A percentile compares a stretch with the other conserved stretches of the same genome.
These are phyloP conservation scores for Zaprionus lineosus DNA, from an alignment of 2,888 invertebrate genomes.

Conservation along the genomic window DNA sequence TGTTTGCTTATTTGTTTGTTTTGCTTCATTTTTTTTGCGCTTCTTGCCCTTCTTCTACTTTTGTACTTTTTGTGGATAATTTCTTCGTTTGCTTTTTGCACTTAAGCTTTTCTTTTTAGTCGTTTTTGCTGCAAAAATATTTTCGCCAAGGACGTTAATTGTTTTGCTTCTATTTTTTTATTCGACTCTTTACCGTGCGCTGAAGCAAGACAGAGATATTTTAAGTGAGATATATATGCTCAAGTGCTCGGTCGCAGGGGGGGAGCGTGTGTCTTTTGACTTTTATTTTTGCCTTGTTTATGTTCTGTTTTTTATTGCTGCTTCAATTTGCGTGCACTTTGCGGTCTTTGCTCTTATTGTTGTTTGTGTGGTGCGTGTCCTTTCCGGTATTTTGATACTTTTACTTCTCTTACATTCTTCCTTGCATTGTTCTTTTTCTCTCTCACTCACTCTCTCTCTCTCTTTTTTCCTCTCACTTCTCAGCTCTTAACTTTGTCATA, in stretches of 20 bases:
- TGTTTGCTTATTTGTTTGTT: conserved; percentile 72
- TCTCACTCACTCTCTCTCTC: conserved; percentile 7
- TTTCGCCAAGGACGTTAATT: conserved; percentile 79
- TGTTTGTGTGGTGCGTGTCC: conserved; percentile 64
- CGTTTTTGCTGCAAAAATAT: conserved; percentile 62
- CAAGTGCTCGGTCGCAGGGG: not conserved
- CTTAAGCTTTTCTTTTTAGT: conserved; percentile 72
- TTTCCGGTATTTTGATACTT: conserved; percentile 63
- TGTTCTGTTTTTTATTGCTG: conserved; percentile 60
- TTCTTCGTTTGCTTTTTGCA: conserved; percentile 66
- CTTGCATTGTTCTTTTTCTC: conserved; percentile 7
- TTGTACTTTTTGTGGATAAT: conserved; percentile 51
- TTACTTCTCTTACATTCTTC: conserved; percentile 33
- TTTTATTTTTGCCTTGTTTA: conserved; percentile 71
- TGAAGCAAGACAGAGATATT: not conserved
- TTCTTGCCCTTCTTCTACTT: conserved; percentile 39
- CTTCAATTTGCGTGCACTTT: conserved; percentile 77
- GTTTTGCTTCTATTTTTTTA: conserved; percentile 78
- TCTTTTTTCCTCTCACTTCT: not conserved
- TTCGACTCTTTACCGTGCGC: conserved; percentile 30
- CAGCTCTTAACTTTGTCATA: conserved; percentile 43
- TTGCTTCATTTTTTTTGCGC: conserved; percentile 41
- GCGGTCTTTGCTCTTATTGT: conserved; percentile 38
- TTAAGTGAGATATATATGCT: not conserved
- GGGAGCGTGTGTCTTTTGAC: conserved; percentile 60